These are phyloP conservation scores for Laticauda laticaudata DNA, from an alignment of 2,113 vertebrate genomes.

Conservation along the genomic window DNA sequence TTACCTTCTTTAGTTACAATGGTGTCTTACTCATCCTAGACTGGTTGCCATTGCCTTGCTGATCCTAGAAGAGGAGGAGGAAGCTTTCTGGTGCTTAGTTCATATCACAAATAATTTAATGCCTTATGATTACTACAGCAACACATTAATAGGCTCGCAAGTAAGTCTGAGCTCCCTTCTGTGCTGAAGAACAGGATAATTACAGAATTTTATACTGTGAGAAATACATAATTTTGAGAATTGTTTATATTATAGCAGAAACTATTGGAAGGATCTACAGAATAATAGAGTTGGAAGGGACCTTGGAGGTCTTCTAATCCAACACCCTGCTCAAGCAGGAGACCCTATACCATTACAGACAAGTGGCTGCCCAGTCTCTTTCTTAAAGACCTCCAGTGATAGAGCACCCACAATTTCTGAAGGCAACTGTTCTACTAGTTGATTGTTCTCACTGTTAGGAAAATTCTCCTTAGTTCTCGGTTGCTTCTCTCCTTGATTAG, in stretches of 20 bases:
- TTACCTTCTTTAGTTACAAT: neutral
- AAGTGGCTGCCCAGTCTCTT: neutral
- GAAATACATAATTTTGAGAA: neutral
- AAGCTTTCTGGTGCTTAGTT: conserved; percentile 92
- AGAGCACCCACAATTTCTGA: neutral
- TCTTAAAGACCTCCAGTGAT: neutral
- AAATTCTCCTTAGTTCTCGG: neutral
- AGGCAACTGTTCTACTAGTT: neutral
- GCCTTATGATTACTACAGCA: conserved; percentile 90
- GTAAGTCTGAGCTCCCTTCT: conserved; percentile 61
- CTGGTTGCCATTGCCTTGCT: conserved; percentile 88
- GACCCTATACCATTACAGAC: neutral
- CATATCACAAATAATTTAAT: conserved; percentile 88
- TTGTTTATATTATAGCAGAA: neutral
- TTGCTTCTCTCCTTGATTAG: neutral
- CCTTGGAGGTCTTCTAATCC: neutral
- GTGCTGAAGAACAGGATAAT: neutral
- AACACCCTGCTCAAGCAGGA: neutral
- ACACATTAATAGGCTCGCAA: conserved; percentile 87
- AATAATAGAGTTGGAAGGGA: neutral
- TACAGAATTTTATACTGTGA: neutral
- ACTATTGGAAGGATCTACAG: neutral
- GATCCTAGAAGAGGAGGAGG: conserved; percentile 87
- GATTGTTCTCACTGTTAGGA: neutral
- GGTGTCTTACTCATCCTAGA: conserved; percentile 63